phyloP scores from a whole-genome alignment of 2,113 vertebrate genomes.

The Catagonus wagneri region DNA sequence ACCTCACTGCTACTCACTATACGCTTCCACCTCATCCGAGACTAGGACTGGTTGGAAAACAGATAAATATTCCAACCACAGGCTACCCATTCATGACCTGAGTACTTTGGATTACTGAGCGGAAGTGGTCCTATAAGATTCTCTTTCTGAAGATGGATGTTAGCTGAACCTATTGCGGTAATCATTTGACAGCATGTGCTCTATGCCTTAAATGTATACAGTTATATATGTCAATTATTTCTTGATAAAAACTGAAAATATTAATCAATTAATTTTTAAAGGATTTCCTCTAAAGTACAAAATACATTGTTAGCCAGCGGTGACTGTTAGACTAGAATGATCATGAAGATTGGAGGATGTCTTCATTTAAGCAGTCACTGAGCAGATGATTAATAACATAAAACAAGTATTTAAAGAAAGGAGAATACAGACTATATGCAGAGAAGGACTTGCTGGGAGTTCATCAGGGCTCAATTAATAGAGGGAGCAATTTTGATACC shows the following conservation, averaged over 20 bases:
- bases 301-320: background rate
- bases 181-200: background rate
- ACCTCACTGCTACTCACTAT: background rate
- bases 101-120: background rate
- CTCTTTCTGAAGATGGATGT: background rate
- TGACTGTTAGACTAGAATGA: background rate
- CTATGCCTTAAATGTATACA: background rate
- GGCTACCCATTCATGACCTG: background rate
- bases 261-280: background rate
- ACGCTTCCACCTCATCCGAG: no score
- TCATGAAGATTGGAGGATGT: background rate
- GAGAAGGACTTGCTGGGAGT: background rate
- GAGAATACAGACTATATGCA: background rate
- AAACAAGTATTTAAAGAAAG: background rate
- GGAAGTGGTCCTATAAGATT: background rate
- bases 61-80: background rate
- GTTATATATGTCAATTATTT: background rate
- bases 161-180: background rate
- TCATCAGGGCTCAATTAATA: background rate
- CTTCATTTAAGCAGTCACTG: background rate
- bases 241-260: background rate
- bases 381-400: background rate
- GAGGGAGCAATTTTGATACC: background rate
- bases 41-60: background rate
- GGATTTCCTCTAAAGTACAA: background rate